Evolutionary conservation across 35 echinoderm and acorn worm genomes (phyloP).

Genomic region (Stichopus chloronotus): DNA sequence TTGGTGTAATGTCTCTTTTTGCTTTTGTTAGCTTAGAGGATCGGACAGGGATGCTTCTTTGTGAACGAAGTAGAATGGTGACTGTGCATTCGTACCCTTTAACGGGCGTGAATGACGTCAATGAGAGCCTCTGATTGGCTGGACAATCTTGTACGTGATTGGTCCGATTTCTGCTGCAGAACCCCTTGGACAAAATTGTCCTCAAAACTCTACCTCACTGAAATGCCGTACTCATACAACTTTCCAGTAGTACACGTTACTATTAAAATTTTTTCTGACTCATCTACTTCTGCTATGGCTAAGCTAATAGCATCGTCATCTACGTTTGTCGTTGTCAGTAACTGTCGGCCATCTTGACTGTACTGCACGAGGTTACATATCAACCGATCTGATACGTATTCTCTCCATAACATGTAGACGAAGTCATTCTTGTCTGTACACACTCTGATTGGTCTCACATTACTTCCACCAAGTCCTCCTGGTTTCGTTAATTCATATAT

Average conservation of each 20-base stretch:
- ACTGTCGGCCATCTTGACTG: not conserved
- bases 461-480: not conserved
- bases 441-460: not conserved
- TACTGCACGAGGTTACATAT: not conserved
- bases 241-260: not conserved
- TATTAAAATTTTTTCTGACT: not conserved
- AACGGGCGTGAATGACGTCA: too few relatives aligned
- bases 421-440: conserved; percentile 4
- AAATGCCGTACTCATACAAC: not conserved
- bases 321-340: not conserved
- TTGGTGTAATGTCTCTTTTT: too few relatives aligned
- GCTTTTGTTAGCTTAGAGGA: too few relatives aligned
- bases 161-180: too few relatives aligned
- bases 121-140: too few relatives aligned
- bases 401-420: conserved; percentile 4
- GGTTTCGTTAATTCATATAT: conserved; percentile 12
- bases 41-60: too few relatives aligned
- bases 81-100: too few relatives aligned
- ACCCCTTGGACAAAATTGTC: too few relatives aligned
- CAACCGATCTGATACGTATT: not conserved
- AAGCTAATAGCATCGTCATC: not conserved
- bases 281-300: not conserved
- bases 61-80: too few relatives aligned
- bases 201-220: not conserved
- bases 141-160: too few relatives aligned